A percentile compares a stretch with the other conserved stretches of the same genome.
Evolutionary conservation across 2,113 vertebrate species (phyloP).

Genomic region (Ahaetulla prasina): DNA sequence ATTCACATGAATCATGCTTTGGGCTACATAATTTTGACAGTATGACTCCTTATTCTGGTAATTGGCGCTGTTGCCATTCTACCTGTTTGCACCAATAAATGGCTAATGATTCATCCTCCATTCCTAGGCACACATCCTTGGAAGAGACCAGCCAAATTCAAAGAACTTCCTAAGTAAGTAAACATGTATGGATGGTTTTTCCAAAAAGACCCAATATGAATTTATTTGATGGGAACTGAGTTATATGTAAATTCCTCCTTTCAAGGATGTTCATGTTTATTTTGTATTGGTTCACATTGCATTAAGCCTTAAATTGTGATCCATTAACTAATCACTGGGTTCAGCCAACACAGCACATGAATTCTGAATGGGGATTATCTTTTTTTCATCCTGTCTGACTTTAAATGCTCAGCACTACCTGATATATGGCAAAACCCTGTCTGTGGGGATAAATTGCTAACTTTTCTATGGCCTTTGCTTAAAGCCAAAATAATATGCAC

Average conservation of each 20-base stretch:
- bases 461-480: neutral
- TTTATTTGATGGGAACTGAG: neutral
- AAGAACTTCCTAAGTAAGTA: neutral
- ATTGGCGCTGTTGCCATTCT: neutral
- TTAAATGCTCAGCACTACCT: neutral
- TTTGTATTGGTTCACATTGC: neutral
- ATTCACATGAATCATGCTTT: neutral
- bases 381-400: constrained; percentile 1
- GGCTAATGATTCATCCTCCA: neutral
- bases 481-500: neutral
- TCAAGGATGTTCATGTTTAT: neutral
- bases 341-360: neutral
- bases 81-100: neutral
- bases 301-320: neutral
- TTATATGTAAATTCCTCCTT: neutral
- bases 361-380: neutral
- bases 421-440: neutral
- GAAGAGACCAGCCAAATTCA: neutral
- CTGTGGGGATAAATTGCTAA: neutral
- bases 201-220: neutral
- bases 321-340: neutral
- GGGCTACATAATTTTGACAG: neutral
- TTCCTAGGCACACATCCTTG: neutral
- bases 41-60: neutral
- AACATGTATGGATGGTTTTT: neutral